A percentile compares a stretch with the other conserved stretches of the same genome.
Conservation (phyloP, 1,140 invertebrate species). For the Thalassaphorura encarpata region DNA sequence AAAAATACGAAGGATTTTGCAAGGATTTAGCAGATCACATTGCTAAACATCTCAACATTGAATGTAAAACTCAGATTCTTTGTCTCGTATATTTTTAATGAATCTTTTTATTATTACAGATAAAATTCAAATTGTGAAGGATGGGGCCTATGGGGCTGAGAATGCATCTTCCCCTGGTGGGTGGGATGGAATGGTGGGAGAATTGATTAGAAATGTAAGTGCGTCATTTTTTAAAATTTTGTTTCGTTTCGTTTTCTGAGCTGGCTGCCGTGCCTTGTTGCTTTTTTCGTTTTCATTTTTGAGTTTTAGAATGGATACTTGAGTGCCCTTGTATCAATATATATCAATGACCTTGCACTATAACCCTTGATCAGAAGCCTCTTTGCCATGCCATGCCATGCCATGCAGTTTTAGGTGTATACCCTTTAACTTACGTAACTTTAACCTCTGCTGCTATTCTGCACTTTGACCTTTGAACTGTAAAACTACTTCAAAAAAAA, state of each 20-base stretch:
- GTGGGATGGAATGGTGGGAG: constrained; percentile 32
- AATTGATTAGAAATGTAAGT: constrained; percentile 30
- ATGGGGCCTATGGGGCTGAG: constrained; percentile 27
- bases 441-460: no score
- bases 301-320: neutral
- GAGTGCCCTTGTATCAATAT: no score
- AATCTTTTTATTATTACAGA: constrained; percentile 13
- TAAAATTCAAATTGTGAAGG: constrained; percentile 26
- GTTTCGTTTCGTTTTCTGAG: neutral
- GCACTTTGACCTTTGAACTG: no score
- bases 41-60: constrained; percentile 68
- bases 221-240: neutral
- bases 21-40: constrained; percentile 82
- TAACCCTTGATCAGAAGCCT: neutral
- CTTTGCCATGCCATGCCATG: neutral
- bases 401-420: no score
- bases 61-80: constrained; percentile 52
- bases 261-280: neutral
- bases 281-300: neutral
- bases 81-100: neutral
- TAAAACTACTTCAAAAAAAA: no score
- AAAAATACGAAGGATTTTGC: constrained; percentile 83
- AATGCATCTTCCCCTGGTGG: constrained; percentile 22
- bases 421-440: neutral
- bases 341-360: no score